Base-by-base conservation (phyloP, 1,140 invertebrate genomes). In the Cherax destructor region DNA sequence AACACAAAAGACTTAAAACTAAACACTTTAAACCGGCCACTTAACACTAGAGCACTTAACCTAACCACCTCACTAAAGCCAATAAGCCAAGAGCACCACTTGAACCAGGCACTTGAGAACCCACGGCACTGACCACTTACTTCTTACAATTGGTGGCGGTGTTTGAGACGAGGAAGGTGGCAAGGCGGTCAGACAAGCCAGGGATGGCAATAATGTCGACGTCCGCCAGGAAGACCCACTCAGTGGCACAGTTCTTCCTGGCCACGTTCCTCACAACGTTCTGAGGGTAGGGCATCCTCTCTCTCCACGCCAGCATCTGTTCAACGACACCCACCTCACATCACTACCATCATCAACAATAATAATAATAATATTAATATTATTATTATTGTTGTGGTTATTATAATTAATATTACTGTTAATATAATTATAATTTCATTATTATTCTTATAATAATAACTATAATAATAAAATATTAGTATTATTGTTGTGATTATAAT, bases 211-310 rank as follows among this genome's bases (percentile, higher is more conserved):
- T 96, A 72, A 98, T 97, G 94, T 98, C 98, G 5, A 98, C 96
- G 94, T 98, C 97, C 0, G 97, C 97, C 4, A 98, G 94, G 93
- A 98, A 98, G 9, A 98, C 97, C 93, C 96, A 97, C 21, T 96
- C 95, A 3, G 96, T 96, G 93, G 97, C 97, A 88, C 97, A 98
- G 93, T 97, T 97, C 94, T 97, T 97, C 21, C 97, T 94, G 0
- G 97, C 98, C 18, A 98, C 94, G 94, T 98, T 98, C 24, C 97
- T 95, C 94, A 98, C 95, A 93, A 98, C 97, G 93, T 98, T 98
- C 94, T 98, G 97, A 0, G 97, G 98, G 94, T 98, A 98, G 0
- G 96, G 95, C 94, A 97, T 76, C 24, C 96, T 96, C 74, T 96
- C 95, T 41, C 97, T 95, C 97, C 97, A 98, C 85, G 95, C 95